Percentiles rank a stretch among this genome's conserved stretches.
phyloP scores from a whole-genome alignment of 2,888 invertebrate species.

The Chrysotoxum bicinctum region DNA sequence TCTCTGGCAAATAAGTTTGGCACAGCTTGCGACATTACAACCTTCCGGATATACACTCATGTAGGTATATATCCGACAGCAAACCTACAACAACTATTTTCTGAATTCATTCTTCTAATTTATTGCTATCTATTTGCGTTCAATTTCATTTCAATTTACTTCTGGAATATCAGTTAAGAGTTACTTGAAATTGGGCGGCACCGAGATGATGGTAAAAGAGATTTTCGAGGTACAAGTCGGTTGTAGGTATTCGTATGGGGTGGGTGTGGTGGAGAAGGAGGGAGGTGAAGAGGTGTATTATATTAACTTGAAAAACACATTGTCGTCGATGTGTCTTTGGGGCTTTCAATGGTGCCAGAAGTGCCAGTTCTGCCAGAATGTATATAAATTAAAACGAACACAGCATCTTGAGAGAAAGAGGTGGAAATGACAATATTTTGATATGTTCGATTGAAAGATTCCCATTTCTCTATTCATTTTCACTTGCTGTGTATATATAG shows the following conservation, averaged over 20 bases:
- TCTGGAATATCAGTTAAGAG: conserved; percentile 42
- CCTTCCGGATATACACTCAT: background rate
- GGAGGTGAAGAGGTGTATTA: background rate
- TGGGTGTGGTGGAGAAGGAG: too few species aligned
- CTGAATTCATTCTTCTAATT: conserved; percentile 32
- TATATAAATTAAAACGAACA: conserved; percentile 43
- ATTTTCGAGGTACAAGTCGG: background rate
- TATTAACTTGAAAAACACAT: conserved; percentile 43
- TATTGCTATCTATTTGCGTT: conserved; percentile 41
- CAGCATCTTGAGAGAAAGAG: conserved; percentile 22
- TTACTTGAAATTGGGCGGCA: background rate
- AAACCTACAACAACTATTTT: conserved; percentile 1
- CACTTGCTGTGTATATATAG: background rate
- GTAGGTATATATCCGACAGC: background rate
- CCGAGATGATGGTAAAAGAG: background rate
- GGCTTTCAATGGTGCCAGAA: background rate
- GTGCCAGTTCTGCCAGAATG: background rate
- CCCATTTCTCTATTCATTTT: background rate
- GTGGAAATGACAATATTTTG: conserved; percentile 60
- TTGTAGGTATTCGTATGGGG: background rate
- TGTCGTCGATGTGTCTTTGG: conserved; percentile 14
- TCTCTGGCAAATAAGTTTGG: conserved; percentile 42
- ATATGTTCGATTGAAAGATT: conserved; percentile 62
- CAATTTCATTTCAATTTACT: conserved; percentile 52
- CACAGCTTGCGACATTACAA: conserved; percentile 33